Evolutionary conservation across 1,140 invertebrate genomes (phyloP), one percentile per base, ranked within the genome.

Genomic region (Drosophila mojavensis): DNA sequence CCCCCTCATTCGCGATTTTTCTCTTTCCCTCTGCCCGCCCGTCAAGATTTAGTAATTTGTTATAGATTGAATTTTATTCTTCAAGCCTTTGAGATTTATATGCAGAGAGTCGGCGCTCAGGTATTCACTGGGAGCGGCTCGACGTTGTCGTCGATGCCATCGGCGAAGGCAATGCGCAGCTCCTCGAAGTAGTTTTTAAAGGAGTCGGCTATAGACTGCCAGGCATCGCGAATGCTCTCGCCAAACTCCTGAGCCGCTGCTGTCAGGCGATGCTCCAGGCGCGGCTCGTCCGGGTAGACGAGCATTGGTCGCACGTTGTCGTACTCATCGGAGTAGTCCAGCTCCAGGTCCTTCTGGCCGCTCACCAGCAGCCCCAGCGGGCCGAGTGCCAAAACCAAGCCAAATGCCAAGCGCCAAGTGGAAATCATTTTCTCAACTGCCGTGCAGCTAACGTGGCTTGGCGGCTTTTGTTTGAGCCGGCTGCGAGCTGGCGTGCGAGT

Each of bases 241-340:
- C 69, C 75, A 17, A 88, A 67, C 20, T 88, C 51, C 6, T 74
- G 43, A 4, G 81, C 81, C 0, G 81, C 84, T 2, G 77, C 51
- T 0, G 67, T 43, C 0, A 89, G 24, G 5, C 72, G 75, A 10
- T 64, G 78, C 51, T 90, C 85, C 59, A 89, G 70, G 3, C 65
- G 33, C 7, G 84, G 81, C 9, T 75, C 85, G 7, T 84, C 78
- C 9, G 85, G 84, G 13, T 89, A 84, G 13, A 61, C 20, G 15
- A 90, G 10, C 5, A 84, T 69, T 3, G 84, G 85, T 1, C 84
- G 75, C 58, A 89, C 84, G 48, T 81, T 67, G 39, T 89, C 84
- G 6, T 89, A 90, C 60, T 89, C 84, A 43, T 89, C 84, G 41
- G 84, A 89, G 30, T 89, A 84, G 5, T 89, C 85, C 48, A 59